A percentile compares a stretch with the other conserved stretches of the same genome.
phyloP scores from a whole-genome alignment of 2,113 vertebrate species.

The Neolamprologus modestus region DNA sequence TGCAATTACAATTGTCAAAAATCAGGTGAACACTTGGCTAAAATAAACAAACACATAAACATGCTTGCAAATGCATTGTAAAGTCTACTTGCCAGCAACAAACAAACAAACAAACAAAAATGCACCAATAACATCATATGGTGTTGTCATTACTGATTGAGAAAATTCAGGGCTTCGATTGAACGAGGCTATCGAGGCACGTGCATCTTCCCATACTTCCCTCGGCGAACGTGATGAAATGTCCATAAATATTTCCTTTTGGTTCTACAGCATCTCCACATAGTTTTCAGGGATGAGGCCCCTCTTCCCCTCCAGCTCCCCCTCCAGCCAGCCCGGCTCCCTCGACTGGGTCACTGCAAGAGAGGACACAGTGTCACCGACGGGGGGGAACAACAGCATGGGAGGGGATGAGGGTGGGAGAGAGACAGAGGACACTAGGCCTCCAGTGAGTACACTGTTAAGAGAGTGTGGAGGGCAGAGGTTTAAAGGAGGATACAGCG shows the following conservation, averaged over 20 bases:
- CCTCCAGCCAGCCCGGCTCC: conserved; percentile 97
- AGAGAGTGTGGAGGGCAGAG: background rate
- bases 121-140: background rate
- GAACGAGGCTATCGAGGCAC: background rate
- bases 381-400: background rate
- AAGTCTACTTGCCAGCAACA: background rate
- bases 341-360: conserved; percentile 75
- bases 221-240: background rate
- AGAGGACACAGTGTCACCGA: conserved; percentile 30
- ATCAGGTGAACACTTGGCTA: background rate
- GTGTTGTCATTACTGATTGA: background rate
- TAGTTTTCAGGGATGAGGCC: conserved; percentile 98
- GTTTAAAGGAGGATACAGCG: background rate
- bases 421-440: conserved; percentile 9
- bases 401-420: background rate
- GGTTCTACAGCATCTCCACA: conserved; percentile 83
- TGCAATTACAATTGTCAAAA: background rate
- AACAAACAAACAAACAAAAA: background rate
- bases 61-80: background rate
- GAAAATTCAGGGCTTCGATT: background rate
- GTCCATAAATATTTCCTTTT: conserved; percentile 17
- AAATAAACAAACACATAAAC: background rate
- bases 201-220: background rate
- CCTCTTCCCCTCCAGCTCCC: conserved; percentile 89
- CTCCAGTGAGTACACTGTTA: background rate